Percentiles rank a stretch among this genome's conserved stretches.
Evolutionary conservation across 2,888 invertebrate genomes (phyloP).

Genomic region (Lithodes maja): DNA sequence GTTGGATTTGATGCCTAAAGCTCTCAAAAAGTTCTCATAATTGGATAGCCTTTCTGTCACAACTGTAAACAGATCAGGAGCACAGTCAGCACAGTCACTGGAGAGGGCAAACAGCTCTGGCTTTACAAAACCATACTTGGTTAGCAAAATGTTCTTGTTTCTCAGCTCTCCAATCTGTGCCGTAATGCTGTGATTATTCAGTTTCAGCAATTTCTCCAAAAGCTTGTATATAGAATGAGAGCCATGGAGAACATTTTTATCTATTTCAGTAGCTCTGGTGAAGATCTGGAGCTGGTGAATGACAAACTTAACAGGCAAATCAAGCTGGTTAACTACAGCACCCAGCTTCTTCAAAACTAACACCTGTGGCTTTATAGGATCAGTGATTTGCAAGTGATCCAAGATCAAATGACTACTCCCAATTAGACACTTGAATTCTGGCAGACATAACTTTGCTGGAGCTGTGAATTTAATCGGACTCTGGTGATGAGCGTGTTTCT

Average conservation of each 20-base stretch:
- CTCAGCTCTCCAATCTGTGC: not conserved
- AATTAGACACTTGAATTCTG: constrained; percentile 9
- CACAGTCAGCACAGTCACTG: constrained; percentile 15
- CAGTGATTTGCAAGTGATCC: not conserved
- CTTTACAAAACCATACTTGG: constrained; percentile 32
- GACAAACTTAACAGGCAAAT: constrained; percentile 19
- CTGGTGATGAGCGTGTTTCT: not conserved
- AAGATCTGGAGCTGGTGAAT: constrained; percentile 33
- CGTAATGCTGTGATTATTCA: not conserved
- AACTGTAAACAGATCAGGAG: constrained; percentile 44
- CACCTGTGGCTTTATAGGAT: not conserved
- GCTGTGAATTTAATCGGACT: not conserved
- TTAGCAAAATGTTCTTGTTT: constrained; percentile 23
- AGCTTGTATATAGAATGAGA: constrained; percentile 37
- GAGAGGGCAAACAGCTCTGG: constrained; percentile 34
- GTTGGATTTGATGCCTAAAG: not conserved
- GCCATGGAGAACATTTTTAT: not conserved
- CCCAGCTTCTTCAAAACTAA: constrained; percentile 22
- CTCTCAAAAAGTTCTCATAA: constrained; percentile 26
- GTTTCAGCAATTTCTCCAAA: constrained; percentile 16
- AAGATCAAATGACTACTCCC: constrained; percentile 32
- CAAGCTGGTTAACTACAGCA: not conserved
- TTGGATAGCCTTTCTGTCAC: constrained; percentile 14
- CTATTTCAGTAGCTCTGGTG: not conserved
- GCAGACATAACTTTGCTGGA: constrained; percentile 22